Conservation (phyloP, 2,797 vertebrate genomes). For the Muscicapa comitata region DNA sequence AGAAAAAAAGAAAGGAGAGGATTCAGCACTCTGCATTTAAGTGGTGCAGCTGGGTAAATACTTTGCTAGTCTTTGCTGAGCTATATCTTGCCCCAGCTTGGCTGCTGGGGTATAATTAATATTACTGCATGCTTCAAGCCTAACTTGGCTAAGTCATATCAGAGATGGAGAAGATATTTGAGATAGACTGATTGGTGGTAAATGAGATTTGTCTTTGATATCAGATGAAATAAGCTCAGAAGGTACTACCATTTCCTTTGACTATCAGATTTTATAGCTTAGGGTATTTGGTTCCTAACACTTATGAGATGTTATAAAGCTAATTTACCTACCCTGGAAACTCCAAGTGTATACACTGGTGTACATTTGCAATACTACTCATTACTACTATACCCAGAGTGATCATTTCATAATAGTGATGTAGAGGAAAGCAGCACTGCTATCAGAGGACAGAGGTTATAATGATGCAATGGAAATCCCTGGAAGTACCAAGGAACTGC, state of each 20-base stretch:
- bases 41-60: background rate
- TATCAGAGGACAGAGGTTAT: background rate
- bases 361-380: background rate
- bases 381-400: background rate
- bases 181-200: background rate
- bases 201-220: background rate
- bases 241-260: background rate
- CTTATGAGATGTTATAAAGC: background rate
- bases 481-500: background rate
- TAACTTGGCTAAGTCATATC: background rate
- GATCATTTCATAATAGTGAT: background rate
- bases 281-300: background rate
- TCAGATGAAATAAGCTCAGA: background rate
- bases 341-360: background rate
- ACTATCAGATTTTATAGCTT: background rate
- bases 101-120: background rate
- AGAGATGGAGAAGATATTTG: background rate
- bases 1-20: background rate
- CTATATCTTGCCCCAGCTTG: background rate
- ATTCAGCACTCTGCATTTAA: background rate
- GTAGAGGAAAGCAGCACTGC: background rate
- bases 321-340: background rate
- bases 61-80: background rate
- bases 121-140: background rate
- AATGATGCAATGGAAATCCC: background rate